phyloP scores from a whole-genome alignment of 1,140 invertebrate genomes.

The Aporrectodea caliginosa region DNA sequence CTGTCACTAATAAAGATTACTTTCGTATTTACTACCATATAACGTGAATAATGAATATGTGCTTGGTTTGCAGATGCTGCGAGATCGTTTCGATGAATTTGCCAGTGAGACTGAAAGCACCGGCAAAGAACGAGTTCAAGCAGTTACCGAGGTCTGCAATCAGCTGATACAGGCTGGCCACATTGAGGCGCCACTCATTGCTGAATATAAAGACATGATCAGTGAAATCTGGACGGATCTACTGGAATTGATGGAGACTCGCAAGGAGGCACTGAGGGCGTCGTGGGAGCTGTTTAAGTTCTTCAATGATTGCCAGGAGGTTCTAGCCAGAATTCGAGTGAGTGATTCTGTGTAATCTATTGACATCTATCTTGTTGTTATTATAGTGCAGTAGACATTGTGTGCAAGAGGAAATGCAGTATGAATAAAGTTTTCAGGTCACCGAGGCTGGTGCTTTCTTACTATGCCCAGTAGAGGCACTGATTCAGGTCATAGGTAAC shows the following conservation, averaged over 20 bases:
- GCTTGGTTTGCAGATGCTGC: not conserved
- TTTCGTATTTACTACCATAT: too few species aligned
- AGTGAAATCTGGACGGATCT: constrained; percentile 99
- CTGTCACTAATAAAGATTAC: too few species aligned
- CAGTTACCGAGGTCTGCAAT: not conserved
- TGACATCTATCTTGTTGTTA: too few species aligned
- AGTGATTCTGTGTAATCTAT: too few species aligned
- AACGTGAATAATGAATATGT: too few species aligned
- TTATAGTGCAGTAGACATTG: too few species aligned
- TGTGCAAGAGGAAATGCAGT: too few species aligned
- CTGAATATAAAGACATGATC: constrained; percentile 93
- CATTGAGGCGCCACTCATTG: not conserved
- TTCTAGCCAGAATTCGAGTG: constrained; percentile 63
- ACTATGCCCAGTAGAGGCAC: too few species aligned
- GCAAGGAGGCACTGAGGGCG: constrained; percentile 91
- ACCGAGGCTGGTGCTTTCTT: too few species aligned
- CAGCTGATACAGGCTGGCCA: not conserved
- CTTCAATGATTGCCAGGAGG: constrained; percentile 99
- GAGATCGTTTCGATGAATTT: not conserved
- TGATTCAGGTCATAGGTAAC: too few species aligned
- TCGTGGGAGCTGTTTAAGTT: constrained; percentile 97
- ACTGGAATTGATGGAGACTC: constrained; percentile 93
- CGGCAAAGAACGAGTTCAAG: constrained; percentile 55
- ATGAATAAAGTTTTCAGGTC: too few species aligned
- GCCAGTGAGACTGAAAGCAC: not conserved